A percentile compares a stretch with the other conserved stretches of the same genome.
These are phyloP conservation scores for Agelaius tricolor DNA, from an alignment of 2,113 vertebrate species.

Conservation along the genomic window DNA sequence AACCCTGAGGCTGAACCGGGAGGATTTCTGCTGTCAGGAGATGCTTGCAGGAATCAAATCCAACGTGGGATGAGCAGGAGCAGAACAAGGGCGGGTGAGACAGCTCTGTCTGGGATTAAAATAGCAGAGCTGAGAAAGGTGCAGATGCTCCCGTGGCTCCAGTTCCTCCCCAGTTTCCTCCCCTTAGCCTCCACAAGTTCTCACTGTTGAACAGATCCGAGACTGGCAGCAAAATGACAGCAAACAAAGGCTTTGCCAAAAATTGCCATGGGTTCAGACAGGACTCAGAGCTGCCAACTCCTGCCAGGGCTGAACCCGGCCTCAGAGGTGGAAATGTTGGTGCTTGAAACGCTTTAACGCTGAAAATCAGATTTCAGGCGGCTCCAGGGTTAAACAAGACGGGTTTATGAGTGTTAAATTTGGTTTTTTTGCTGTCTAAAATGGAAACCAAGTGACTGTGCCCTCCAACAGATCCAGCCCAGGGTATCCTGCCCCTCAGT, in stretches of 20 bases:
- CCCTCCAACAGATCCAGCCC: not conserved
- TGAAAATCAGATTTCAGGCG: not conserved
- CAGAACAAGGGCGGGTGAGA: not conserved
- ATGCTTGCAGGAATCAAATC: not conserved
- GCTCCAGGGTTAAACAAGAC: not conserved
- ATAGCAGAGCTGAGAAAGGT: not conserved
- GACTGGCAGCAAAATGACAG: not conserved
- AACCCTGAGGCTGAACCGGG: accelerated
- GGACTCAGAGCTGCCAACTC: not conserved
- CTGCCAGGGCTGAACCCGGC: not conserved
- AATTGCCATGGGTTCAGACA: not conserved
- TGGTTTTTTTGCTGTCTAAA: not conserved
- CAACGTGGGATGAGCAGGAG: not conserved
- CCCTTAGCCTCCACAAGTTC: not conserved
- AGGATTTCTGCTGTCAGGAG: not conserved
- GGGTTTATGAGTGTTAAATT: not conserved
- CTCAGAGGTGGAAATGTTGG: not conserved
- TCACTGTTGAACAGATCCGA: accelerated
- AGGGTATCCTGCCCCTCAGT: not conserved
- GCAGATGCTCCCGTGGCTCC: not conserved
- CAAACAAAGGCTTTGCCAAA: not conserved
- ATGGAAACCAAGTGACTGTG: not conserved
- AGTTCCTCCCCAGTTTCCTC: not conserved
- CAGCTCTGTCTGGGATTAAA: not conserved
- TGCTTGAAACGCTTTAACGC: accelerated